These are phyloP conservation scores for Neosilurus hyrtlii DNA, from an alignment of 2,797 vertebrate species.

Conservation along the genomic window DNA sequence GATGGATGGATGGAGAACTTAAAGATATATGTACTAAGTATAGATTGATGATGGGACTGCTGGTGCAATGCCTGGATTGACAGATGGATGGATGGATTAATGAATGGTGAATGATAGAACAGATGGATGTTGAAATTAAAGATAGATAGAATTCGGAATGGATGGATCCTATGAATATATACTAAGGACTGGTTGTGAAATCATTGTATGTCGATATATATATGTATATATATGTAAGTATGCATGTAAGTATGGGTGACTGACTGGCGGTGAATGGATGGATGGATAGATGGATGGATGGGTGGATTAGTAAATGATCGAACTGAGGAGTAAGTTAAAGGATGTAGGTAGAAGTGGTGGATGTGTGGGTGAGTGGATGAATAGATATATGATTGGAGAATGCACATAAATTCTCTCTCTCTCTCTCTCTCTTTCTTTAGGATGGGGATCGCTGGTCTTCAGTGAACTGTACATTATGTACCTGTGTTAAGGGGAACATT, in stretches of 20 bases:
- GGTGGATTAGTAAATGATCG: not conserved
- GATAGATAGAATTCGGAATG: too few relatives aligned
- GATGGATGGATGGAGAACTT: not conserved
- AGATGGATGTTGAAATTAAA: not conserved
- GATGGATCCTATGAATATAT: not conserved
- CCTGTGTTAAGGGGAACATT: constrained; percentile 84
- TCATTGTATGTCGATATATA: too few relatives aligned
- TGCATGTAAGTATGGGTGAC: not conserved
- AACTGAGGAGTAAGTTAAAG: not conserved
- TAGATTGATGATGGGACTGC: not conserved
- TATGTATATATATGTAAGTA: too few relatives aligned
- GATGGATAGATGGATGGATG: not conserved
- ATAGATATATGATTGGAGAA: not conserved
- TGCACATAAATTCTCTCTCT: not conserved
- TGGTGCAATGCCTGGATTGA: not conserved
- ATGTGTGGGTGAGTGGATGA: not conserved
- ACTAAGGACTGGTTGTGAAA: too few relatives aligned
- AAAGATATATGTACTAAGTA: not conserved
- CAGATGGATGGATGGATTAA: not conserved
- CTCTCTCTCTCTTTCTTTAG: constrained; percentile 52
- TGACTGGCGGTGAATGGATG: too few relatives aligned
- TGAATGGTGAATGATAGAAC: not conserved
- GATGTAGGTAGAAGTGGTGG: not conserved
- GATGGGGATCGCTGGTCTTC: constrained; percentile 98
- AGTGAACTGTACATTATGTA: constrained; percentile 91